phyloP scores from a whole-genome alignment of 2,797 vertebrate genomes.

The Sebastes diaconus region DNA sequence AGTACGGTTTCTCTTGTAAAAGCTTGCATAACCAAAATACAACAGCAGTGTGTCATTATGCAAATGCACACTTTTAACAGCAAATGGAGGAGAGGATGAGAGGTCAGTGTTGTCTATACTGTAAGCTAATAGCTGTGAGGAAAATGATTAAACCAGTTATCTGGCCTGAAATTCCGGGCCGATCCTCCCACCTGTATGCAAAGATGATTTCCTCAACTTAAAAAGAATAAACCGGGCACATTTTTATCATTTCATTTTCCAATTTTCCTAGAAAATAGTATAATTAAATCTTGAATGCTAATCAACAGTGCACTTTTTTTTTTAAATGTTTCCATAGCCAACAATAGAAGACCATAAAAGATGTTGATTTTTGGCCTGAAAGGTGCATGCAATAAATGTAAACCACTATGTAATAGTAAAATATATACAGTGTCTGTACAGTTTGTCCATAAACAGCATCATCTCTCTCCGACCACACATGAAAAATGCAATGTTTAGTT shows the following conservation, averaged over 20 bases:
- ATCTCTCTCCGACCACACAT: constrained; percentile 66
- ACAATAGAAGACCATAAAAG: constrained; percentile 89
- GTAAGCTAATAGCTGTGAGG: constrained; percentile 31
- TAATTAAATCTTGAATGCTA: constrained; percentile 56
- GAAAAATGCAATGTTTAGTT: constrained; percentile 50
- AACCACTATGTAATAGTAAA: constrained; percentile 90
- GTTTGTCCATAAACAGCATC: constrained; percentile 74
- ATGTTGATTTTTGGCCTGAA: constrained; percentile 87
- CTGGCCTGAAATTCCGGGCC: constrained; percentile 10
- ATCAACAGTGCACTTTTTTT: constrained; percentile 52
- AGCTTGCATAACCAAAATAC: constrained; percentile 44
- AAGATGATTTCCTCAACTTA: constrained; percentile 18
- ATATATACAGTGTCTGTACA: constrained; percentile 98
- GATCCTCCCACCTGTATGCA: constrained; percentile 23
- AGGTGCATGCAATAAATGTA: constrained; percentile 95
- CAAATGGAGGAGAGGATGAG: constrained; percentile 36
- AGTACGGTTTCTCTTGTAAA: constrained; percentile 19
- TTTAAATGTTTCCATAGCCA: constrained; percentile 73
- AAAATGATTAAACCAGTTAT: constrained; percentile 12
- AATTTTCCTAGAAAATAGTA: constrained; percentile 59
- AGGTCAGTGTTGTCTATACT: constrained; percentile 37
- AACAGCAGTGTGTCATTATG: constrained; percentile 40
- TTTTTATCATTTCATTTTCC: constrained; percentile 50
- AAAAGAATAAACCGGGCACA: constrained; percentile 39
- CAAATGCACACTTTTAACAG: constrained; percentile 49